Conservation (phyloP, 2,888 invertebrate genomes). For the Diaphora mendica region DNA sequence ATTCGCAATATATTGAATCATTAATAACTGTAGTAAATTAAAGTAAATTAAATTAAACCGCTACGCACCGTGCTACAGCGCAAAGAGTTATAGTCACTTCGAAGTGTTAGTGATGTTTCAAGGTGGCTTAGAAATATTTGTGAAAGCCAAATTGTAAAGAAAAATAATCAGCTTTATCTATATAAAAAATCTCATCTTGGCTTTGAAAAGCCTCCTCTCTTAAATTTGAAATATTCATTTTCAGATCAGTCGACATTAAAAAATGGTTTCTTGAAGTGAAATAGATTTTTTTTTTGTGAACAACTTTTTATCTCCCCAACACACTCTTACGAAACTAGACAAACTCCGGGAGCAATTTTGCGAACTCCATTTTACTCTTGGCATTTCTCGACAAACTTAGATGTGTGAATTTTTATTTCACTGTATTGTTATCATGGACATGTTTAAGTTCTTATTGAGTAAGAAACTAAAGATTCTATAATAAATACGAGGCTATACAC, state of each 20-base stretch:
- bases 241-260: neutral
- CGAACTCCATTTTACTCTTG: constrained; percentile 37
- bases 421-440: neutral
- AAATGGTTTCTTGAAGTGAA: constrained; percentile 5
- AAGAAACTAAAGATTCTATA: no score
- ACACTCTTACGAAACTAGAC: constrained; percentile 30
- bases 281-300: constrained; percentile 24
- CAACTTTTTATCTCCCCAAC: constrained; percentile 45
- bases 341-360: constrained; percentile 33
- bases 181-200: neutral
- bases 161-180: neutral
- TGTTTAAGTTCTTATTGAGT: no score
- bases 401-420: constrained; percentile 1
- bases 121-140: neutral
- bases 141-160: neutral
- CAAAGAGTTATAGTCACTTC: no score
- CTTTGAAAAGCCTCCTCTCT: neutral
- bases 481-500: no score
- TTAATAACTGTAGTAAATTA: no score
- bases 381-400: constrained; percentile 15
- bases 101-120: neutral
- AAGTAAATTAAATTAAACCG: no score
- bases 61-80: no score
- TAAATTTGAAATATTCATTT: neutral
- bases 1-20: no score